Conservation (phyloP, 2,888 invertebrate genomes). For the Drosophila prolongata region DNA sequence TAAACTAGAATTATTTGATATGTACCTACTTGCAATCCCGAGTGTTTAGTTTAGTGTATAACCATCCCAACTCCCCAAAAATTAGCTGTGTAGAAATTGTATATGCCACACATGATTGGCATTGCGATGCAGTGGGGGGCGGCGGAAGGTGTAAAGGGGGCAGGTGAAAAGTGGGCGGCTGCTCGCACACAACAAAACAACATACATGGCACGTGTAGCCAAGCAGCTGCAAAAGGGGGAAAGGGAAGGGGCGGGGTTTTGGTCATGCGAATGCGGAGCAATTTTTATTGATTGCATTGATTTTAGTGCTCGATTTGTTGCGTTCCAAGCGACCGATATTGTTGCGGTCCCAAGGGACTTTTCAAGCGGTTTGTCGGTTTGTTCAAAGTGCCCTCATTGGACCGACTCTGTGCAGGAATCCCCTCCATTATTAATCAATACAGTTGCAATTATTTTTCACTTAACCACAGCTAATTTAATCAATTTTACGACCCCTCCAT, state of each 20-base stretch:
- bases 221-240: slow-evolving; percentile 36
- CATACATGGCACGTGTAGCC: slow-evolving; percentile 34
- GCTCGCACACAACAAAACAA: slow-evolving; percentile 12
- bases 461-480: slow-evolving; percentile 36
- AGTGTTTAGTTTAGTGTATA: neutral
- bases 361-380: slow-evolving; percentile 4
- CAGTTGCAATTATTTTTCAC: slow-evolving; percentile 28
- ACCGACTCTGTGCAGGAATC: neutral
- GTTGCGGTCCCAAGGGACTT: slow-evolving; percentile 5
- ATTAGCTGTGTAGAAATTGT: slow-evolving; percentile 55
- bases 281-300: slow-evolving; percentile 75
- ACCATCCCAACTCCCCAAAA: slow-evolving; percentile 22
- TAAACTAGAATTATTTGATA: too few species aligned
- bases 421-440: neutral
- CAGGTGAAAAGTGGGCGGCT: neutral
- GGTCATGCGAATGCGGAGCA: slow-evolving; percentile 26
- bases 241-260: neutral
- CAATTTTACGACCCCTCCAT: slow-evolving; percentile 7
- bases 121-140: slow-evolving; percentile 45
- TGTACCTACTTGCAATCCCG: too few species aligned
- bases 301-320: slow-evolving; percentile 58
- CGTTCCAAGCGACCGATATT: slow-evolving; percentile 44
- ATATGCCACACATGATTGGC: slow-evolving; percentile 55
- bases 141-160: neutral
- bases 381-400: neutral